Conservation (phyloP, 2,113 vertebrate genomes). For the Arizona elegans region DNA sequence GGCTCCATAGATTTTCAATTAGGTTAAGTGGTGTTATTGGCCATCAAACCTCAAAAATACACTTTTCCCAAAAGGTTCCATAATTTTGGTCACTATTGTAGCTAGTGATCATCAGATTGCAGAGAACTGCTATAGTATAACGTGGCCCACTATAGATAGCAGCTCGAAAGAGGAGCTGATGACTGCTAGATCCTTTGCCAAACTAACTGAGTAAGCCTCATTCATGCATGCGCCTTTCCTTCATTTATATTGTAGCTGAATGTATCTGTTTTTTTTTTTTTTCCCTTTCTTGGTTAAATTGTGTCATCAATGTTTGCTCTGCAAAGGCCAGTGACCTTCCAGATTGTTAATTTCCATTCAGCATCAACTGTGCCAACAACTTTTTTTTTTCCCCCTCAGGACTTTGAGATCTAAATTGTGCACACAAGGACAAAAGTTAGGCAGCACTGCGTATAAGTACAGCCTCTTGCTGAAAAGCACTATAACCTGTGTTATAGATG, state of each 20-base stretch:
- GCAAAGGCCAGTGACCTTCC: background rate
- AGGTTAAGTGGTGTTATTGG: too few relatives aligned
- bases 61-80: too few relatives aligned
- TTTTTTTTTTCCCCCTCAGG: too few relatives aligned
- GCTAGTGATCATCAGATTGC: background rate
- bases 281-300: background rate
- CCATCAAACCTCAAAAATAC: too few relatives aligned
- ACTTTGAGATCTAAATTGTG: background rate
- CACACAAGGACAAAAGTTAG: background rate
- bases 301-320: background rate
- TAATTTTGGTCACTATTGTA: too few relatives aligned
- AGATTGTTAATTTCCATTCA: background rate
- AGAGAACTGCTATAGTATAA: background rate
- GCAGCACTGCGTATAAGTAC: background rate
- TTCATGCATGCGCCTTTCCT: background rate
- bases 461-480: background rate
- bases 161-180: background rate
- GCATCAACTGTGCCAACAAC: background rate
- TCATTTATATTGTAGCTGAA: background rate
- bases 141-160: background rate
- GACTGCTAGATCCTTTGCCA: background rate
- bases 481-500: background rate
- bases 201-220: background rate
- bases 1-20: too few relatives aligned
- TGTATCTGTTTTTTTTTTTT: background rate